These are phyloP conservation scores for Polyommatus icarus DNA, from an alignment of 2,888 invertebrate species.

Conservation along the genomic window DNA sequence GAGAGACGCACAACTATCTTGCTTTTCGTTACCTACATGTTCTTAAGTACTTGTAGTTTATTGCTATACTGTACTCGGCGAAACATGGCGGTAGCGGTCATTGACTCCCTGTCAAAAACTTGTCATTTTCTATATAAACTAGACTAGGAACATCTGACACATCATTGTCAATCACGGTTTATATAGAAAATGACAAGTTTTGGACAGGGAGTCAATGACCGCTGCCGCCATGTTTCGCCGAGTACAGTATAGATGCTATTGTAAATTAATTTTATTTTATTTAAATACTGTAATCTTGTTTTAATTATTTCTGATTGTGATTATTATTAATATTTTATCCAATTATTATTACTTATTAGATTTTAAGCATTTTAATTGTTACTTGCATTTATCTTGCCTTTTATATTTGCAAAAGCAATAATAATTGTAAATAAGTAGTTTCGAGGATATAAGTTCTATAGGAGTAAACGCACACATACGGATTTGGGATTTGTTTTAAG, in stretches of 20 bases:
- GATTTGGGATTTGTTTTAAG: background rate
- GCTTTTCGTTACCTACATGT: background rate
- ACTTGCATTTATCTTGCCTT: conserved; percentile 8
- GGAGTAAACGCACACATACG: background rate
- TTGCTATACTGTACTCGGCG: no score
- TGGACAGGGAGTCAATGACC: no score
- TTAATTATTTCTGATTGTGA: conserved; percentile 4
- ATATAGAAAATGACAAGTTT: no score
- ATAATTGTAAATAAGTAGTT: background rate
- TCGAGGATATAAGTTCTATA: background rate
- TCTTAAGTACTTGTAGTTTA: background rate
- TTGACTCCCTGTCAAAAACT: no score
- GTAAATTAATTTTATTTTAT: background rate
- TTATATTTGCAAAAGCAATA: conserved; percentile 18
- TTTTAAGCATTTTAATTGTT: background rate
- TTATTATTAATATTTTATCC: background rate
- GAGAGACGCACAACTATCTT: background rate
- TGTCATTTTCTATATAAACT: no score
- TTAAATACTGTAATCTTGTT: background rate
- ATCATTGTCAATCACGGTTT: no score
- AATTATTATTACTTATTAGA: background rate
- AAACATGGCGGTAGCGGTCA: no score
- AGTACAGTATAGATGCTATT: background rate
- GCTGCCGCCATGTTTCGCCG: no score
- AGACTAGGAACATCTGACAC: no score